A percentile compares a stretch with the other conserved stretches of the same genome.
These are phyloP conservation scores for Eulithis prunata DNA, from an alignment of 2,888 invertebrate genomes.

Conservation along the genomic window DNA sequence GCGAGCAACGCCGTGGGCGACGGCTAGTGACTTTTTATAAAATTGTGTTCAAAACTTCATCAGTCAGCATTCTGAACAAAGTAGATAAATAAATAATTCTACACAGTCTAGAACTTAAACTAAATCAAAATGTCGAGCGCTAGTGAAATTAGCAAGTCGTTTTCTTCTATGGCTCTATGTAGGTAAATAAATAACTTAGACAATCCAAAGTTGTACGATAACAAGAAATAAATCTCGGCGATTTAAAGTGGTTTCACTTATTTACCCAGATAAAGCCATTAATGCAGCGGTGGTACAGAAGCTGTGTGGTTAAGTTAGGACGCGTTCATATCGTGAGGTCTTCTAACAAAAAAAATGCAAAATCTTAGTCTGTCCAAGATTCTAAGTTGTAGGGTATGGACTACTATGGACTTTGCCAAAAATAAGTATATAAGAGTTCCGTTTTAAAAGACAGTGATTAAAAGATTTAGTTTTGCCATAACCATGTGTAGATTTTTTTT, in stretches of 20 bases:
- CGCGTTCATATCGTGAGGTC: not conserved
- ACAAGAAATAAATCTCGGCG: slow-evolving; percentile 36
- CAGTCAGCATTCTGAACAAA: not conserved
- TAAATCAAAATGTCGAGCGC: slow-evolving; percentile 9
- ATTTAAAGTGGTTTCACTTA: slow-evolving; percentile 30
- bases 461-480: too few relatives aligned
- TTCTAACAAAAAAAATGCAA: not conserved
- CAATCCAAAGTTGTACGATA: slow-evolving; percentile 28
- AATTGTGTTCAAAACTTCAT: too few relatives aligned
- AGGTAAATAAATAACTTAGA: slow-evolving; percentile 32
- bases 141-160: slow-evolving; percentile 1
- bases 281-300: slow-evolving; percentile 30
- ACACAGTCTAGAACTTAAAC: slow-evolving; percentile 4
- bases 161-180: not conserved
- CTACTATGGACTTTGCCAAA: too few relatives aligned
- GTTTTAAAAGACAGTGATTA: too few relatives aligned
- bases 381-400: too few relatives aligned
- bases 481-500: too few relatives aligned
- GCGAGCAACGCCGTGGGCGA: too few relatives aligned
- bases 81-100: slow-evolving; percentile 9
- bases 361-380: too few relatives aligned
- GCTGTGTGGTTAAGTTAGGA: slow-evolving; percentile 19
- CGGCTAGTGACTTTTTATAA: too few relatives aligned
- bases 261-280: slow-evolving; percentile 39
- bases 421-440: too few relatives aligned